Base-by-base conservation (phyloP, 2,797 vertebrate species). In the Sebastes kiyomatsui region DNA sequence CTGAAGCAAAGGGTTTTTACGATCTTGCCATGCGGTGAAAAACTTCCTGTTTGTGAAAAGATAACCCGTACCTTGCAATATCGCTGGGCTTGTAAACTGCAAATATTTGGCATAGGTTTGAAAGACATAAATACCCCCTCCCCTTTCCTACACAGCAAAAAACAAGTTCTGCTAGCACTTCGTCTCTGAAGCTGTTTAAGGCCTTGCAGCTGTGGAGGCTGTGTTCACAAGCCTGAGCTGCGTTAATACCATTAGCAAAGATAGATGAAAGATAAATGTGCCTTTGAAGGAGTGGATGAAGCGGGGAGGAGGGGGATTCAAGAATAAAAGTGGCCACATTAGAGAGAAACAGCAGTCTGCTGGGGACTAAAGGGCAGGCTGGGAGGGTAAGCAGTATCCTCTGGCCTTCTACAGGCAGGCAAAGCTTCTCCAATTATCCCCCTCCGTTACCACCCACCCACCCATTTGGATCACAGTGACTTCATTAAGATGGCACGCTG, bases 401-500 rank as follows among this genome's bases (percentile, higher is more conserved):
- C 67, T 77, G 75, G 75, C 71, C 78, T 42, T 75, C 80, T 55
- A 55, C 75, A 82, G 82, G 59, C 77, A 86, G 68, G 72, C 70
- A 70, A 20, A 27, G 67, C 67, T 77, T 77, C 87, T 82, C 73
- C 16, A 72, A 82, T 87, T 61, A 75, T 72, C 64, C 81, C 79
- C 66, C 75, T 65, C 35, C 25, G 4, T 82, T 82, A 83, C 79
- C 74, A 84, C 75, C 65, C 71, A 77, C 49, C 67, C 88, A 81
- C 67, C 78, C 62, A 70, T 79, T 85, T 55, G 49, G 80, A 90
- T 89, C 75, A 58, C 78, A 83, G 86, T 90, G 90, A 93, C 89
- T 91, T 93, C 90, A 93, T 92, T 92, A 87, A 85, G 79, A 87
- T 86, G 88, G 91, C 85, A 91, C 35, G 85, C 70, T 74, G 85